These are phyloP conservation scores for Acanthisitta chloris DNA, from an alignment of 2,113 vertebrate genomes.

Conservation along the genomic window DNA sequence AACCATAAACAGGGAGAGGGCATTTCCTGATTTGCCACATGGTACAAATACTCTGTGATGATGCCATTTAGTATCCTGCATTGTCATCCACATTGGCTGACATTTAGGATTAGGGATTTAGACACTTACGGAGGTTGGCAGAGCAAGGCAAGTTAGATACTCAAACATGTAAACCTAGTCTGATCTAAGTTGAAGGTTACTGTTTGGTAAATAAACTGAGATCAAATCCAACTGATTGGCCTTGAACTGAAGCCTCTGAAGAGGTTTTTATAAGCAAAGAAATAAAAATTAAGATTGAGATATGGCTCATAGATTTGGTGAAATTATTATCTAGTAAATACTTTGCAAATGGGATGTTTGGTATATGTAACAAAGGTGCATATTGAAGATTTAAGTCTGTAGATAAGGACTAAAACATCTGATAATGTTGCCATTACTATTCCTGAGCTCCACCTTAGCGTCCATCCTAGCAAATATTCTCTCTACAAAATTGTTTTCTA, in stretches of 20 bases:
- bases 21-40: background rate
- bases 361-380: background rate
- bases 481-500: background rate
- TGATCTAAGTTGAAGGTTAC: background rate
- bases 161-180: background rate
- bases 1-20: background rate
- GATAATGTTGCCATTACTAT: background rate
- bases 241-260: background rate
- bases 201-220: background rate
- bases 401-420: background rate
- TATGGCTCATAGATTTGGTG: background rate
- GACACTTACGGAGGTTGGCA: background rate
- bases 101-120: background rate
- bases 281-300: background rate
- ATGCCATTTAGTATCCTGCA: background rate
- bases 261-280: background rate
- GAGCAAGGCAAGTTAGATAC: background rate
- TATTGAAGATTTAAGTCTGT: background rate
- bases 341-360: background rate
- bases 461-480: background rate
- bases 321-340: background rate
- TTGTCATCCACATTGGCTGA: background rate
- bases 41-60: background rate
- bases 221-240: background rate
- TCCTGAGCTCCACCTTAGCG: background rate